Percentiles rank a stretch among this genome's conserved stretches.
These are phyloP conservation scores for Platerodrilus igneus DNA, from an alignment of 2,888 invertebrate genomes.

Conservation along the genomic window DNA sequence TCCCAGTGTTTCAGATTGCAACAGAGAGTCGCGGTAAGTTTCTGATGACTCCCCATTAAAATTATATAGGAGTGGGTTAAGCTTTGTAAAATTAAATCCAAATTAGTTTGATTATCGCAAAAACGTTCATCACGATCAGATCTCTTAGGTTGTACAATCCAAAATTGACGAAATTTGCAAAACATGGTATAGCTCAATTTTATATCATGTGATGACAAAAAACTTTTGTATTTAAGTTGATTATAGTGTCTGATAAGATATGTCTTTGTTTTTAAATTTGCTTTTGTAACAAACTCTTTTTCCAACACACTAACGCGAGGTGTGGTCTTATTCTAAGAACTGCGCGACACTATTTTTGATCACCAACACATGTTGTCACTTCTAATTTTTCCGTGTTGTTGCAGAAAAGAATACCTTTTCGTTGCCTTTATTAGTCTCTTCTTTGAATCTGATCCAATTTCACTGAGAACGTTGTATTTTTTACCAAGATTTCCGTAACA, in stretches of 20 bases:
- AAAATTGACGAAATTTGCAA: not conserved
- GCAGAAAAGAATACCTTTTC: too few relatives aligned
- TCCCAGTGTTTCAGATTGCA: slow-evolving; percentile 2
- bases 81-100: not conserved
- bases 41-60: not conserved
- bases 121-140: not conserved
- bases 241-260: not conserved
- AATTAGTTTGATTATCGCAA: not conserved
- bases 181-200: slow-evolving; percentile 9
- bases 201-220: not conserved
- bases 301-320: slow-evolving; percentile 1
- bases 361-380: too few relatives aligned
- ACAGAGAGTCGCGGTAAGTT: slow-evolving; percentile 1
- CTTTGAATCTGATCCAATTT: too few relatives aligned
- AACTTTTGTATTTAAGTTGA: slow-evolving; percentile 1
- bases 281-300: slow-evolving; percentile 1
- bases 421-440: slow-evolving; percentile 19
- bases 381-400: too few relatives aligned
- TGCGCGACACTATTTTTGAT: not conserved
- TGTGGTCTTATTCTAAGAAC: not conserved
- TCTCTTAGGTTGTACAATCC: not conserved
- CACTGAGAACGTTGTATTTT: too few relatives aligned
- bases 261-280: not conserved
- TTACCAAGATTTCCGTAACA: slow-evolving; percentile 12
- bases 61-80: slow-evolving; percentile 30